phyloP scores from a whole-genome alignment of 1,140 invertebrate species.

The Archivesica marissinica region DNA sequence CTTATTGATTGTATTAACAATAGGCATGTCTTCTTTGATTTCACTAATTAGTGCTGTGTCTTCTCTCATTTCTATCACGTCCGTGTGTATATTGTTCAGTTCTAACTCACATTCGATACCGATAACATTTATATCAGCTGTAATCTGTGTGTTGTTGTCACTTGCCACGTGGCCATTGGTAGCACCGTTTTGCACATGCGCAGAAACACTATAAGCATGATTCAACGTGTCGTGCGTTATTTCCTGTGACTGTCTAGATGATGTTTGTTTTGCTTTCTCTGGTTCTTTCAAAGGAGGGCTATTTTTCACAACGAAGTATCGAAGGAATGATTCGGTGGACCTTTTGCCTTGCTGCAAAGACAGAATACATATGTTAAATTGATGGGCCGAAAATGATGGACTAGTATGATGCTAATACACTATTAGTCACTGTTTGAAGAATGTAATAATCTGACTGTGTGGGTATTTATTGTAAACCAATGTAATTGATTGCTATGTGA shows the following conservation, averaged over 20 bases:
- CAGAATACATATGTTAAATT: not conserved
- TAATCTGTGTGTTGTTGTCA: not conserved
- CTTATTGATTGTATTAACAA: not conserved
- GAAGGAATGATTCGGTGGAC: conserved; percentile 46
- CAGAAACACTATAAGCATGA: not conserved
- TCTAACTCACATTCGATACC: not conserved
- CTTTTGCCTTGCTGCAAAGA: conserved; percentile 51
- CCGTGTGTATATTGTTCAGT: not conserved
- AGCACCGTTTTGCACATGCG: not conserved
- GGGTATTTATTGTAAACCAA: too few relatives aligned
- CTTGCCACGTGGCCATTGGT: not conserved
- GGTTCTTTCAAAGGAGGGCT: conserved; percentile 7
- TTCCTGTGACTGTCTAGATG: not conserved
- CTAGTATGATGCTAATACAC: not conserved
- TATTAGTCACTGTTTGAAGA: not conserved
- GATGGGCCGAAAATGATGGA: too few relatives aligned
- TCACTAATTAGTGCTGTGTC: too few relatives aligned
- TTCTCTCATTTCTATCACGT: not conserved
- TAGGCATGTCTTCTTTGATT: not conserved
- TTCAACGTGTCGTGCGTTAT: not conserved
- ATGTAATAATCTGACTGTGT: too few relatives aligned
- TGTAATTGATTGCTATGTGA: too few relatives aligned
- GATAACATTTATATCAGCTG: not conserved
- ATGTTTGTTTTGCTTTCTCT: not conserved
- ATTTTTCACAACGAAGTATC: conserved; percentile 46